Evolutionary conservation across 37 sponge, comb jelly and placozoan genomes (phyloP).

Genomic region (Haliclona indistincta): DNA sequence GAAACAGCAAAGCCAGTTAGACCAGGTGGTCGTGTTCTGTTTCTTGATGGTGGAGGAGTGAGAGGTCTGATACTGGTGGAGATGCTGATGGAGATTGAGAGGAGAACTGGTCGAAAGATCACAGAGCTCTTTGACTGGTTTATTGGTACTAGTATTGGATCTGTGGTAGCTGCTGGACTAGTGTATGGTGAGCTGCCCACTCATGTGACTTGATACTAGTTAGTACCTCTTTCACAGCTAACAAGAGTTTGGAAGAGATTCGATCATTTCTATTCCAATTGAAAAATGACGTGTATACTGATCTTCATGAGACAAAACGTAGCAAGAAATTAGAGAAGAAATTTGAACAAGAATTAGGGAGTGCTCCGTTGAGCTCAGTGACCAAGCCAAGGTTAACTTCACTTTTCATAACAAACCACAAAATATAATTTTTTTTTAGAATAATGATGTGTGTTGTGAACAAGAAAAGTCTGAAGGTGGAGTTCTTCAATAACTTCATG

Average conservation of each 20-base stretch:
- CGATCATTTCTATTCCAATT: slow-evolving; percentile 41
- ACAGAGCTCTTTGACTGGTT: slow-evolving; percentile 54
- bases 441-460: slow-evolving; percentile 56
- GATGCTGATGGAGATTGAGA: slow-evolving; percentile 23
- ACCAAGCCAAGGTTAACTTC: background rate
- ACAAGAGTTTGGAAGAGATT: background rate
- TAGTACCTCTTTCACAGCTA: slow-evolving; percentile 12
- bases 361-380: background rate
- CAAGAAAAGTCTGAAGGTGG: slow-evolving; percentile 37
- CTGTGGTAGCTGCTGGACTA: slow-evolving; percentile 24
- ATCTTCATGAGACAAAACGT: slow-evolving; percentile 23
- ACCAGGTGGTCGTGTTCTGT: slow-evolving; percentile 18
- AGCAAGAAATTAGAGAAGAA: slow-evolving; percentile 36
- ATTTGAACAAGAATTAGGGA: slow-evolving; percentile 33
- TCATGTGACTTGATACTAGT: background rate
- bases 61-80: slow-evolving; percentile 33
- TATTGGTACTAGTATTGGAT: slow-evolving; percentile 34
- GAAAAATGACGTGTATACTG: slow-evolving; percentile 55
- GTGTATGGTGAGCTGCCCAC: slow-evolving; percentile 3
- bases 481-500: slow-evolving; percentile 69
- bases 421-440: too few relatives aligned
- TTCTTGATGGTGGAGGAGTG: slow-evolving; percentile 43
- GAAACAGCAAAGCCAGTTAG: too few relatives aligned
- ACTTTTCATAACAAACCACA: too few relatives aligned
- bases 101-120: slow-evolving; percentile 12